Evolutionary conservation across 2,113 vertebrate species (phyloP), one percentile per base, ranked within the genome.

Genomic region (Rhinogobius similis): DNA sequence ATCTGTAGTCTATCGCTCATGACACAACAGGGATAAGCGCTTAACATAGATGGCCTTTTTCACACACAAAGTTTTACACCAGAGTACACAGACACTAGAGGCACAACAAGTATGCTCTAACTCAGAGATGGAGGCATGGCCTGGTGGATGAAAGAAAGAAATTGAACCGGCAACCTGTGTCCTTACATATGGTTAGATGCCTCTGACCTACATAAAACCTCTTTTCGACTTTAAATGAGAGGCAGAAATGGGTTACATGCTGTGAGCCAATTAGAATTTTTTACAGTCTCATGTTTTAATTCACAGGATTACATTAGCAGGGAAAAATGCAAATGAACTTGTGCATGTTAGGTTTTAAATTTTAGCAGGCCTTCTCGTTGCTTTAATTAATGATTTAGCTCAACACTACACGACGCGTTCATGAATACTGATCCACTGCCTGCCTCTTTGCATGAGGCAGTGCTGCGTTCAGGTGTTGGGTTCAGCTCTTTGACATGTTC

Each of bases 391-490:
- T 41, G 9, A 38, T 48, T 43, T 14, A 14, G 52, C 18, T 61
- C 20, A 23, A 53, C 39, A 68, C 26, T 13, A 8, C 46, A 64
- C 20, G 9, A 59, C 61, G 53, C 72, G 7, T 23, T 24, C 43
- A 23, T 27, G 55, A 55, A 73, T 71, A 76, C 79, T 73, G 78
- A 78, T 70, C 38, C 43, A 24, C 27, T 21, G 29, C 2, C 62
- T 0, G 58, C 67, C 77, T 66, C 59, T 70, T 62, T 63, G 68
- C 58, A 32, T 59, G 52, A 61, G 65, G 52, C 66, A 78, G 72
- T 1, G 68, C 23, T 27, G 32, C 32, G 32, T 36, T 36, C 9
- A 36, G 32, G 32, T 36, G 32, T 36, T 8, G 6, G 32, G 32
- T 36, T 24, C 27, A 0, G 20, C 67, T 36, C 32, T 36, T 36